Conservation (phyloP, 53 echinoderm and acorn worm genomes). For the Paelopatides confundens region DNA sequence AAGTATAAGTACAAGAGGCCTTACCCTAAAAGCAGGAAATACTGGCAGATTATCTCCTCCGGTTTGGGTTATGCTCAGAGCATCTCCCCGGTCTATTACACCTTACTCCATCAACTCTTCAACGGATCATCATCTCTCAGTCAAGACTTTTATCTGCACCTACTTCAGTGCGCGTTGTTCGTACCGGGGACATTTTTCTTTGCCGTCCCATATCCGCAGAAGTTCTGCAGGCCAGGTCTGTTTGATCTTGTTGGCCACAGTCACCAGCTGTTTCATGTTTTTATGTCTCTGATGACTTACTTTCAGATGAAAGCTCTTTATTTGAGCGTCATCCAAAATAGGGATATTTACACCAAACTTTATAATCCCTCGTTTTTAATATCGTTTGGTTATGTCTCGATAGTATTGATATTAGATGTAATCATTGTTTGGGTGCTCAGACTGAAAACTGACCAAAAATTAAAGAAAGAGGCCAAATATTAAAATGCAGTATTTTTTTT, state of each 20-base stretch:
- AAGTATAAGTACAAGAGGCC: slow-evolving; percentile 93
- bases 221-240: slow-evolving; percentile 75
- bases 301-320: slow-evolving; percentile 79
- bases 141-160: slow-evolving; percentile 72
- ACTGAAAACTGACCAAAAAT: slow-evolving; percentile 61
- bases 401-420: slow-evolving; percentile 62
- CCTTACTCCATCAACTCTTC: slow-evolving; percentile 60
- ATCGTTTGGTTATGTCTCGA: slow-evolving; percentile 61
- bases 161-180: slow-evolving; percentile 69
- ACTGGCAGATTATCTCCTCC: slow-evolving; percentile 87
- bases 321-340: slow-evolving; percentile 65
- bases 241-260: slow-evolving; percentile 91
- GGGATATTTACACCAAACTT: slow-evolving; percentile 66
- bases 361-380: slow-evolving; percentile 50
- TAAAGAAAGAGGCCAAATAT: slow-evolving; percentile 42
- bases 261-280: slow-evolving; percentile 92
- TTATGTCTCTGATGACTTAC: slow-evolving; percentile 81
- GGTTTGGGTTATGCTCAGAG: slow-evolving; percentile 74
- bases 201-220: slow-evolving; percentile 86
- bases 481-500: not conserved
- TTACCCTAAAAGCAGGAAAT: slow-evolving; percentile 82
- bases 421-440: slow-evolving; percentile 59
- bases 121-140: slow-evolving; percentile 51
- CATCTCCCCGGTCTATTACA: slow-evolving; percentile 78
- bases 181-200: slow-evolving; percentile 84